Evolutionary conservation across 2,888 invertebrate genomes (phyloP), one percentile per base, ranked within the genome.

Genomic region (Tipula unca): DNA sequence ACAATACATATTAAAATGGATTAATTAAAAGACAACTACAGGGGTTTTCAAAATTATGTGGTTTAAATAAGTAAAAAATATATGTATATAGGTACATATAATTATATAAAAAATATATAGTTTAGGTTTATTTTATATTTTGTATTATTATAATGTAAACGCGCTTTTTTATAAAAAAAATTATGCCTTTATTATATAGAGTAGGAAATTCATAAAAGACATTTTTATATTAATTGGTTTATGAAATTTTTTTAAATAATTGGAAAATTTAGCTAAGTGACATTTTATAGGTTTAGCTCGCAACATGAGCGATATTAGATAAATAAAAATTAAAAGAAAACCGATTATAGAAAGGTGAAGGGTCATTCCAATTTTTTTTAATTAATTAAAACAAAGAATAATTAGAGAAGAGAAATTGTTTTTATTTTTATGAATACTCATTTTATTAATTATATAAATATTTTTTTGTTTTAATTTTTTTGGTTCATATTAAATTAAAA

Each of bases 281-380:
- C 69, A 69, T 69, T 69, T 69, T 69, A 17, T 69, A 25, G 25
- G 69, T 69, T 69, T 69, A 69, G 69, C 69, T 69, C 69, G 10
- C 25, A 69, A 3, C 25, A n/a, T 48, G 35, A 83, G 83, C 35
- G 32, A 83, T 83, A 8, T 32, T 83, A 83, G 83, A 83, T 83
- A 69, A 48, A 69, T 69, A 69, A 69, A 69, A 69, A 69, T 29
- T 82, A 83, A 83, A 83, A n/a, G 32, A 83, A 83, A 83, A 83
- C 29, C 29, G 35, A 83, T 83, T 83, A 83, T 83, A 36, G 17
- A 83, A 83, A 36, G 84, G 84, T 84, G 84, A 84, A 84, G 84
- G 84, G 84, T 84, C 84, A 36, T 84, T 84, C 84, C 36, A 84
- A 84, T 84, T 36, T 84, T 84, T 84, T 84, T 84, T 84, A 29